Evolutionary conservation across 1,140 invertebrate genomes (phyloP), one percentile per base, ranked within the genome.

Genomic region (Drosophila biarmipes): DNA sequence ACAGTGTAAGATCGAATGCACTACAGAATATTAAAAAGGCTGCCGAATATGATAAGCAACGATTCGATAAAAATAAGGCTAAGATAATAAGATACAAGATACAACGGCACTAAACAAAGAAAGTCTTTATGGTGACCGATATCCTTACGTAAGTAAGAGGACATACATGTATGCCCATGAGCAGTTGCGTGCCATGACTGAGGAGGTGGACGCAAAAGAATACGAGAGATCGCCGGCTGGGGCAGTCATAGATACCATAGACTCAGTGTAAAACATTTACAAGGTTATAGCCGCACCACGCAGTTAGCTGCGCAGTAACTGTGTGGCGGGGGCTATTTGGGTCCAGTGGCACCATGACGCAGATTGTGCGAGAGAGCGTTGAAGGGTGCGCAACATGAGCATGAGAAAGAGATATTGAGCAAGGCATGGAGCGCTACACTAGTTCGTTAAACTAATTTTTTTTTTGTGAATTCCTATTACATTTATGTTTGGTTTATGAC

Each of bases 1-100:
- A 35, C 24, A 6, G 10, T 56, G 54, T 29, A 12, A 43, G 54
- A 42, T 38, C 24, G 15, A 57, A 43, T 21, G 29, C 27, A 15
- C 17, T 48, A 12, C 14, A 17, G 7, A 49, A 29, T n/a, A 49
- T 35, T 14, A n/a, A 43, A 37, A 45, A 14, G 19, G 40, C 17
- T 31, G 46, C 24, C 8, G 24, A 29, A 31, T 29, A 49, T 49
- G 55, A 57, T 14, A 35, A 21, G 11, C 4, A 27, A 27, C 24
- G 24, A 27, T 27, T 27, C 24, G 24, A 27, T 6, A 27, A 27
- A 2, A 27, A 27, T 27, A 27, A 27, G 24, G 24, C 24, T 27
- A 27, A 27, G 24, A 27, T 27, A 27, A n/a, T n/a, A n/a, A n/a
- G n/a, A n/a, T n/a, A n/a, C n/a, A n/a, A n/a, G n/a, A n/a, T n/a